phyloP scores from a whole-genome alignment of 1,140 invertebrate species.

The Drosophila chauvacae region DNA sequence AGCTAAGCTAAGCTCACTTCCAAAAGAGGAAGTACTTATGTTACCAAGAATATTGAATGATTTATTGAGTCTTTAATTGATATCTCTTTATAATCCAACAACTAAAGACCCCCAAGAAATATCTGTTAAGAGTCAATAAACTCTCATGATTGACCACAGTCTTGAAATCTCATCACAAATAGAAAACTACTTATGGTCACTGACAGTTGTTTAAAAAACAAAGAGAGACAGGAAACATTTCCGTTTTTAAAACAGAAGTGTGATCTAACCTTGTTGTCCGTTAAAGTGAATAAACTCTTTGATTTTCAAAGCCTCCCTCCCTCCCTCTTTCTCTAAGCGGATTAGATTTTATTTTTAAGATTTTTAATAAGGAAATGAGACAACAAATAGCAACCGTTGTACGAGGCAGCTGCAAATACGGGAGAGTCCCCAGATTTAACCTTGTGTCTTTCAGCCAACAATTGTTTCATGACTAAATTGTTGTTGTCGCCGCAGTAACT shows the following conservation, averaged over 20 bases:
- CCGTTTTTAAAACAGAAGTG: background rate
- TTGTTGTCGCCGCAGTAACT: slow-evolving; percentile 15
- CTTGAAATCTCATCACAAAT: background rate
- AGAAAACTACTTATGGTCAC: slow-evolving; percentile 3
- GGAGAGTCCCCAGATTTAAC: slow-evolving; percentile 39
- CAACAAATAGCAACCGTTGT: background rate
- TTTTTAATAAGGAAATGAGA: slow-evolving; percentile 32
- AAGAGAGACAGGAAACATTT: slow-evolving; percentile 6
- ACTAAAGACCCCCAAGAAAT: background rate
- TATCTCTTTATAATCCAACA: background rate
- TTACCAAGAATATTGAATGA: background rate
- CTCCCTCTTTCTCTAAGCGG: slow-evolving; percentile 2
- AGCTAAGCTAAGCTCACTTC: background rate
- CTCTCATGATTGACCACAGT: slow-evolving; percentile 1
- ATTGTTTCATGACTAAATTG: slow-evolving; percentile 34
- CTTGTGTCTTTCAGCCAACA: slow-evolving; percentile 18
- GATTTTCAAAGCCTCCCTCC: background rate
- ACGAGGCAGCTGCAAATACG: slow-evolving; percentile 24
- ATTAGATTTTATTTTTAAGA: slow-evolving; percentile 1
- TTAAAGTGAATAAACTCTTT: slow-evolving; percentile 23
- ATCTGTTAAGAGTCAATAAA: slow-evolving; percentile 5
- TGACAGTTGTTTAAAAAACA: background rate
- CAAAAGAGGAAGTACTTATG: slow-evolving; percentile 9
- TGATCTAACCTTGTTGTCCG: slow-evolving; percentile 24
- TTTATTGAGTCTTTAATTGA: background rate